Evolutionary conservation across 1,140 invertebrate genomes (phyloP).

Genomic region (Charaxes varanes): DNA sequence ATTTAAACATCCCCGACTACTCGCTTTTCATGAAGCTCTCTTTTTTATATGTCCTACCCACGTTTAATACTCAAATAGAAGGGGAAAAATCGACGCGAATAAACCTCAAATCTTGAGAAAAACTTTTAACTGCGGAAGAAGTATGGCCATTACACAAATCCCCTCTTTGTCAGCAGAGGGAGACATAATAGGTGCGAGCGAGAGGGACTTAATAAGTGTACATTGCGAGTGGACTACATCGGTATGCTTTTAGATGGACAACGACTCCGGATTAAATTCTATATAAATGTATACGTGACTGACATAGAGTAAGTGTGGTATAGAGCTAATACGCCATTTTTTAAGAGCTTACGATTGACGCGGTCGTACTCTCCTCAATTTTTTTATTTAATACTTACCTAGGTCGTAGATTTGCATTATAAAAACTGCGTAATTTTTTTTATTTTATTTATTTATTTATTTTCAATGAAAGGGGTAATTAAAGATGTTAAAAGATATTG

Average conservation of each 20-base stretch:
- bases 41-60: too few species aligned
- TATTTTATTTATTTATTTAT: too few species aligned
- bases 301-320: background rate
- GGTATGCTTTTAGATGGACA: constrained; percentile 36
- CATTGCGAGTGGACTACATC: constrained; percentile 35
- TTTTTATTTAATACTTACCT: too few species aligned
- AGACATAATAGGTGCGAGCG: constrained; percentile 3
- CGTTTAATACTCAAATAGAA: too few species aligned
- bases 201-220: constrained; percentile 16
- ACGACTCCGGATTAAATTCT: constrained; percentile 3
- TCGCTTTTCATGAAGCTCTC: too few species aligned
- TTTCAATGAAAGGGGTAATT: too few species aligned
- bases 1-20: too few species aligned
- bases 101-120: constrained; percentile 4
- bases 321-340: constrained; percentile 1
- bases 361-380: too few species aligned
- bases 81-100: background rate
- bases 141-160: constrained; percentile 26
- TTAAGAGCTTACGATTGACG: too few species aligned
- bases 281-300: constrained; percentile 5
- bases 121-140: constrained; percentile 4
- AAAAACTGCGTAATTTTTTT: too few species aligned
- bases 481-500: too few species aligned
- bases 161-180: constrained; percentile 10
- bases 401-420: too few species aligned